A percentile compares a stretch with the other conserved stretches of the same genome.
These are phyloP conservation scores for Epinotia demarniana DNA, from an alignment of 2,888 invertebrate species.

Conservation along the genomic window DNA sequence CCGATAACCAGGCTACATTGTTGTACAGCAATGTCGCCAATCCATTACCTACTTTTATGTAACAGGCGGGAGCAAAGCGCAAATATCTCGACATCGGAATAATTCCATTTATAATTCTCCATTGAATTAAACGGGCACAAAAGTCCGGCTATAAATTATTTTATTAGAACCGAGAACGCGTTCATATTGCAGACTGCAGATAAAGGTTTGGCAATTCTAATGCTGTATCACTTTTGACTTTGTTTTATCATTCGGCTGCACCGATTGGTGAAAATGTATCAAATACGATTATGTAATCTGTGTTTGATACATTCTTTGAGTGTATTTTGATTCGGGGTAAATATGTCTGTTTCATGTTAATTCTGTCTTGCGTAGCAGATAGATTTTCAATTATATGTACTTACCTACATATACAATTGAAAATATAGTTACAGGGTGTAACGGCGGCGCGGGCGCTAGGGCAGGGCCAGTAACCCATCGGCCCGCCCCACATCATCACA, in stretches of 20 bases:
- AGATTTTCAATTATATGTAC: too few species aligned
- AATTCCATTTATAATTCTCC: constrained; percentile 49
- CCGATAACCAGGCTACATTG: constrained; percentile 34
- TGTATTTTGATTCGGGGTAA: too few species aligned
- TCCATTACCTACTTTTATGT: constrained; percentile 43
- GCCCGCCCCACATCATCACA: too few species aligned
- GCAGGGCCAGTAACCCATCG: too few species aligned
- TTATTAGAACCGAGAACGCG: constrained; percentile 30
- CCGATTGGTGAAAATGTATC: neutral
- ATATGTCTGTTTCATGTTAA: too few species aligned
- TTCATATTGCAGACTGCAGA: constrained; percentile 32
- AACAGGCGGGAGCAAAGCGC: constrained; percentile 44
- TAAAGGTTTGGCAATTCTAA: constrained; percentile 14
- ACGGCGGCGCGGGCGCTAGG: too few species aligned
- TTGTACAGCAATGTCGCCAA: constrained; percentile 42
- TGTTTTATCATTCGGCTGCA: neutral
- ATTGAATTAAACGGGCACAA: constrained; percentile 37
- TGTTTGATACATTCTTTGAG: too few species aligned
- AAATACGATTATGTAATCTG: too few species aligned
- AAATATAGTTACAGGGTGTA: too few species aligned
- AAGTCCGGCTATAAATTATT: constrained; percentile 40
- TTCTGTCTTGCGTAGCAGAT: too few species aligned
- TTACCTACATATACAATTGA: too few species aligned
- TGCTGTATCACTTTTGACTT: constrained; percentile 6
- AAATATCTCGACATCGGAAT: constrained; percentile 47